Percentiles rank a stretch among this genome's conserved stretches.
Evolutionary conservation across 1,140 invertebrate species (phyloP).

Genomic region (Laupala kohalensis): DNA sequence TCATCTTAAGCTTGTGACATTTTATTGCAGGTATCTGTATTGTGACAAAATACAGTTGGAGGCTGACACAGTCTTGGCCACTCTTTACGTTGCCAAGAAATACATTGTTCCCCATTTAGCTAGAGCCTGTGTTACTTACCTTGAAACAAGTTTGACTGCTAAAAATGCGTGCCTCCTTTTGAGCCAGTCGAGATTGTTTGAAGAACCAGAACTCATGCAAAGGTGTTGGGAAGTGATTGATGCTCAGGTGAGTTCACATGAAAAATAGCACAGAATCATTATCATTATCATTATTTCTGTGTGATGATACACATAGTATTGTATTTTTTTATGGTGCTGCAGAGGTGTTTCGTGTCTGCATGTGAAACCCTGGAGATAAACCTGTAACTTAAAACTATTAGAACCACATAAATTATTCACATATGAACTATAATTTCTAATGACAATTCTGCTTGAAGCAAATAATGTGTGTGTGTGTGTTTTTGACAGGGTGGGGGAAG

Average conservation of each 20-base stretch:
- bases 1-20: neutral
- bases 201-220: conserved; percentile 85
- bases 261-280: neutral
- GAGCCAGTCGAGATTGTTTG: conserved; percentile 79
- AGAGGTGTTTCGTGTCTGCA: no score
- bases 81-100: conserved; percentile 83
- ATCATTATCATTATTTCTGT: neutral
- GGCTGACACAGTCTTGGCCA: conserved; percentile 79
- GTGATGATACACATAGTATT: no score
- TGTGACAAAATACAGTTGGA: conserved; percentile 89
- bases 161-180: conserved; percentile 84
- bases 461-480: no score
- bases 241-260: conserved; percentile 70
- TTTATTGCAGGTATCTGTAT: conserved; percentile 75
- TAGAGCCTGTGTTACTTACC: conserved; percentile 76
- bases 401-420: no score
- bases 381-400: no score
- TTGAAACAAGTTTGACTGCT: conserved; percentile 81
- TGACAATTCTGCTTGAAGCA: no score
- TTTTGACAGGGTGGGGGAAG: no score
- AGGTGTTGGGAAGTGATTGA: conserved; percentile 92
- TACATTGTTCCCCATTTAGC: conserved; percentile 86
- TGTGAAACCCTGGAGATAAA: no score
- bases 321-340: no score
- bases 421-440: no score